These are phyloP conservation scores for Pavo muticus DNA, from an alignment of 2,113 vertebrate species.

Conservation along the genomic window DNA sequence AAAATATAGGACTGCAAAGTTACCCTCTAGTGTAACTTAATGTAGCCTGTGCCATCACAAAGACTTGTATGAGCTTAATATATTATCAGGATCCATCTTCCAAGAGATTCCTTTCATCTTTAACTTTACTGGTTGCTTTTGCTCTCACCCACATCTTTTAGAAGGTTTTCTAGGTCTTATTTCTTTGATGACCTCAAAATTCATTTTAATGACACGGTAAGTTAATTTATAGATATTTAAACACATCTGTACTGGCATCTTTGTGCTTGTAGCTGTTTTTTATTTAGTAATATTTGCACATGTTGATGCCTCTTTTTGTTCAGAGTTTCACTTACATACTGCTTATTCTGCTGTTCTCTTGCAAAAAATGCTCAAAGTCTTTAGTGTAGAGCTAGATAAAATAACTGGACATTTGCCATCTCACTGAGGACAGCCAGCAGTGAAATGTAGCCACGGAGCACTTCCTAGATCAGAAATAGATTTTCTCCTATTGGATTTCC, in stretches of 20 bases:
- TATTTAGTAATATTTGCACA: neutral
- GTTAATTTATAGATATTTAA: neutral
- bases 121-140: neutral
- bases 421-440: neutral
- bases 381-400: neutral
- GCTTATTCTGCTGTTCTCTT: neutral
- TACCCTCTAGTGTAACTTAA: neutral
- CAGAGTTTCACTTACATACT: neutral
- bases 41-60: neutral
- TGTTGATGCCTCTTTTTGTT: neutral
- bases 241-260: neutral
- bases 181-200: neutral
- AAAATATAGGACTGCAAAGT: neutral
- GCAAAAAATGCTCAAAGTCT: neutral
- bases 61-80: neutral
- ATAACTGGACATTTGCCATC: neutral
- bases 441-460: neutral
- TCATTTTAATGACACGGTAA: neutral
- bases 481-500: neutral
- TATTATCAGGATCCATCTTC: neutral
- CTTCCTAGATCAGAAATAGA: neutral
- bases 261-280: neutral
- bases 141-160: neutral
- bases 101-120: neutral
- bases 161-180: neutral